Base-by-base conservation (phyloP, 2,113 vertebrate species). In the Nyctibius bracteatus region DNA sequence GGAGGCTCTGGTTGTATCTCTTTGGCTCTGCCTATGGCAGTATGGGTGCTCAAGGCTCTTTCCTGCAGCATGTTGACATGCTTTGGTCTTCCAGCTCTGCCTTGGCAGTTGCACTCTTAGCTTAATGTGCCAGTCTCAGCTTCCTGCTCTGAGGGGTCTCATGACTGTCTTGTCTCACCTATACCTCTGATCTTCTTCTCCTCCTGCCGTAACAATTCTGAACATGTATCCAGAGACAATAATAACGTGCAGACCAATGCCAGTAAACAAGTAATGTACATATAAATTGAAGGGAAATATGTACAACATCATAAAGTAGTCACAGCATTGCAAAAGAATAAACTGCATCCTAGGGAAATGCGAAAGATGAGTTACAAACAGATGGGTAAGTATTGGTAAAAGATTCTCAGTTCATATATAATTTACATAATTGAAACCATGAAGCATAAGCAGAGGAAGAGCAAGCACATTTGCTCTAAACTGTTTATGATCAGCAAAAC, bases 1-100 rank as follows among this genome's bases (percentile, higher is more conserved):
- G 46, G n/a, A 74, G 35, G 28, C 51, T 63, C 70, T 82, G 43
- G 12, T 33, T 46, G 6, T 5, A 4, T 14, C 15, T 70, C 30
- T 63, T 47, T 52, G 31, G n/a, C 71, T 67, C 43, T 91, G 57
- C 8, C 52, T 1, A 0, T 22, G 30, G n/a, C 63, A 25, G 19
- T 33, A 3, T 12, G 28, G 67, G 7, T 46, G 33, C 59, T 66
- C 46, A 35, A 47, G 35, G 44, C 73, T 74, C 30, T 19, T 68
- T 61, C 37, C 63, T 49, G 59, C 12, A 47, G 46, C 37, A 12
- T 5, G 5, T 6, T 47, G 72, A 52, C 7, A 7, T 0, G 1
- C 9, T 61, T 44, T 62, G 44, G 4, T 61, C 59, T 70, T 47
- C 44, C 63, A 74, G 41, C 61, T 66, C 46, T 88, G 66, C 54